Conservation (phyloP, 2,888 invertebrate genomes). For the Corythucha ciliata region DNA sequence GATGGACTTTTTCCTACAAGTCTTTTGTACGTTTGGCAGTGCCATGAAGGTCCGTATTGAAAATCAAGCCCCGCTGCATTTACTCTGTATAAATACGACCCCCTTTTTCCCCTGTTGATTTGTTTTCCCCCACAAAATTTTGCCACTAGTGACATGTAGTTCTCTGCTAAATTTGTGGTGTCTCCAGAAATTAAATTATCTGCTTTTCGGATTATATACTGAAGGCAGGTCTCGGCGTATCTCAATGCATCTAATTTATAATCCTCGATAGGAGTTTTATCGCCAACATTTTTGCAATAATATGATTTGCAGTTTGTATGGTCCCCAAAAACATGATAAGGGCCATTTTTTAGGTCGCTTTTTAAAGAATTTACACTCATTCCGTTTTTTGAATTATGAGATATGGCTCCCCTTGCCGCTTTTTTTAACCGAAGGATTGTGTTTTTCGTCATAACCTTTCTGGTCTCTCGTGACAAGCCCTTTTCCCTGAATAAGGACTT, state of each 20-base stretch:
- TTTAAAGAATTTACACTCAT: neutral
- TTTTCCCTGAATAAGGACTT: neutral
- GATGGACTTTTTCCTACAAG: slow-evolving; percentile 2
- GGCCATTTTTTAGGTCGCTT: slow-evolving; percentile 12
- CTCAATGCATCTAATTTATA: slow-evolving; percentile 4
- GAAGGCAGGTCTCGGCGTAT: slow-evolving; percentile 9
- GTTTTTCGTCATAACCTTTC: neutral
- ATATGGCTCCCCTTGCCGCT: slow-evolving; percentile 5
- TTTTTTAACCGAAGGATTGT: neutral
- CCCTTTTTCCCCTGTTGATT: slow-evolving; percentile 8
- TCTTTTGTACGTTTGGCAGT: neutral
- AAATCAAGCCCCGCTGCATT: neutral
- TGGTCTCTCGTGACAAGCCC: neutral
- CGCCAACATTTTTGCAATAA: slow-evolving; percentile 20
- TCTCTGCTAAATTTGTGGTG: slow-evolving; percentile 25
- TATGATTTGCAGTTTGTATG: slow-evolving; percentile 20
- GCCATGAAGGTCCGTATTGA: slow-evolving; percentile 3
- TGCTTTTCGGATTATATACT: slow-evolving; percentile 17
- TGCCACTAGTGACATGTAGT: slow-evolving; percentile 23
- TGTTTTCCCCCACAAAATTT: slow-evolving; percentile 23
- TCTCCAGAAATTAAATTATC: slow-evolving; percentile 3
- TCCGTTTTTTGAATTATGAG: neutral
- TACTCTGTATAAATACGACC: neutral
- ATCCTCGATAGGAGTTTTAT: neutral
- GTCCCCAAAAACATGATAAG: slow-evolving; percentile 21